These are phyloP conservation scores for Oceanites oceanicus DNA, from an alignment of 2,113 vertebrate genomes.

Conservation along the genomic window DNA sequence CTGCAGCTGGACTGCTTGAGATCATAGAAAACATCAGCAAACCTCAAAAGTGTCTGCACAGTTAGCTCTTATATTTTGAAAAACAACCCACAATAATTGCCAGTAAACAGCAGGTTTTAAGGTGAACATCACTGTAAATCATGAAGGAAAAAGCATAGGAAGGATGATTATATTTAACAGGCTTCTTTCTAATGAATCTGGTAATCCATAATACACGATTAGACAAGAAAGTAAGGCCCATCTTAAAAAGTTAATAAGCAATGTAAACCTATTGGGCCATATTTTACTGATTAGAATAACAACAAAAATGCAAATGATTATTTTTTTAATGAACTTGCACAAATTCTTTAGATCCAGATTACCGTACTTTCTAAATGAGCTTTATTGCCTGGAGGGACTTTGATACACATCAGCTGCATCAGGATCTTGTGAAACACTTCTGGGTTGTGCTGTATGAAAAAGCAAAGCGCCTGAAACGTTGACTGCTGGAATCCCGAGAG, in stretches of 20 bases:
- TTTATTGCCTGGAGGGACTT: background rate
- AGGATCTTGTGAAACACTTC: background rate
- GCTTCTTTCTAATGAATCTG: background rate
- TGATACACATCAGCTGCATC: background rate
- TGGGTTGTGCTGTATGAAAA: background rate
- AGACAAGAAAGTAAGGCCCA: background rate
- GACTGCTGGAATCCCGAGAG: background rate
- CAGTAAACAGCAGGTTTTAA: background rate
- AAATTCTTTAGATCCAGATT: background rate
- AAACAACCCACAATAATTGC: background rate
- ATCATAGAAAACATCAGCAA: background rate
- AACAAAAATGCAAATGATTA: background rate
- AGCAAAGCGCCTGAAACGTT: rapidly evolving
- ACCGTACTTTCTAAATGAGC: background rate
- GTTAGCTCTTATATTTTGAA: background rate
- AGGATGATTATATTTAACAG: background rate
- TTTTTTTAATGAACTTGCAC: background rate
- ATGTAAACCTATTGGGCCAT: background rate
- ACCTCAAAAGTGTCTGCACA: rapidly evolving
- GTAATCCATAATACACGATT: background rate
- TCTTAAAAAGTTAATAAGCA: background rate
- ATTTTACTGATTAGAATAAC: background rate
- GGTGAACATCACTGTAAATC: background rate
- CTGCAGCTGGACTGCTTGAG: background rate
- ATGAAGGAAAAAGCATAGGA: background rate